A percentile compares a stretch with the other conserved stretches of the same genome.
phyloP scores from a whole-genome alignment of 2,797 vertebrate species.

The Falco peregrinus region DNA sequence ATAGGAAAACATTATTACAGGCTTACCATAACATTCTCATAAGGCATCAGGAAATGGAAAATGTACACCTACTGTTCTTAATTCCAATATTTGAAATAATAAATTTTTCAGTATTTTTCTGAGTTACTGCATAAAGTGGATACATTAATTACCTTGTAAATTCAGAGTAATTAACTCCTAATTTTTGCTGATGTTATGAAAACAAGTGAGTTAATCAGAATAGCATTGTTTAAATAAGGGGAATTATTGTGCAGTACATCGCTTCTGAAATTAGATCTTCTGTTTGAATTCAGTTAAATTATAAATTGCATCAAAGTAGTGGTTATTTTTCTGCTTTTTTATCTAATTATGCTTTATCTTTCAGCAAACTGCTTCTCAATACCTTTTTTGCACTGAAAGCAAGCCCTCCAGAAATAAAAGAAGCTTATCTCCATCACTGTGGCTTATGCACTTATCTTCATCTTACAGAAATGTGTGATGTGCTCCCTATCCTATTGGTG shows the following conservation, averaged over 20 bases:
- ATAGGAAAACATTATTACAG: background rate
- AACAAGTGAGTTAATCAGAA: slow-evolving; percentile 1
- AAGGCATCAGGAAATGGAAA: background rate
- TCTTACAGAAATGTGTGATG: slow-evolving; percentile 8
- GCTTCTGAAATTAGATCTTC: background rate
- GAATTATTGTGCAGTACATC: background rate
- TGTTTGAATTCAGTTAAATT: background rate
- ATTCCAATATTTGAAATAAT: background rate
- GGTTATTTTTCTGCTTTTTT: slow-evolving; percentile 46
- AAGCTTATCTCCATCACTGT: slow-evolving; percentile 49
- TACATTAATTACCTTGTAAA: background rate
- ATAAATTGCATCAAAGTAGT: background rate
- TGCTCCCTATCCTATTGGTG: background rate
- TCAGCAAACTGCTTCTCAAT: slow-evolving; percentile 31
- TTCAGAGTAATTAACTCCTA: background rate
- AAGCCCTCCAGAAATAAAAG: slow-evolving; percentile 61
- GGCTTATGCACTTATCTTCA: slow-evolving; percentile 58
- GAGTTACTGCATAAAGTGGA: background rate
- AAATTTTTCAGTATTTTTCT: background rate
- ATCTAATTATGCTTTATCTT: slow-evolving; percentile 45
- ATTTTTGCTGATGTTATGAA: background rate
- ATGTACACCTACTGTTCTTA: background rate
- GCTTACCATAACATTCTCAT: background rate
- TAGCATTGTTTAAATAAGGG: background rate
- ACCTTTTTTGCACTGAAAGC: slow-evolving; percentile 1